Evolutionary conservation across 2,797 vertebrate species (phyloP).

Genomic region (Ara ararauna): DNA sequence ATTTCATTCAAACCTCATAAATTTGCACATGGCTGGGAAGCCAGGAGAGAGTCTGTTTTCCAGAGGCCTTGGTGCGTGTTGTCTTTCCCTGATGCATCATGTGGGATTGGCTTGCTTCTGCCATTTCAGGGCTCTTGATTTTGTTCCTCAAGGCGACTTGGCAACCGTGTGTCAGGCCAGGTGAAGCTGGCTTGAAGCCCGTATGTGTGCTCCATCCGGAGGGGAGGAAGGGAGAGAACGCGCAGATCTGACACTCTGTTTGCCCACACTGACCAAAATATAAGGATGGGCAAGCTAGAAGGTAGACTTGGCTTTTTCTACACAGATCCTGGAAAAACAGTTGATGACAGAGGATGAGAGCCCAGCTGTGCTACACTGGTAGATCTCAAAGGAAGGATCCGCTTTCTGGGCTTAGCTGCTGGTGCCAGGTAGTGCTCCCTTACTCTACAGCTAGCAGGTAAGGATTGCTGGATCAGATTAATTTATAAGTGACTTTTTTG

Average conservation of each 20-base stretch:
- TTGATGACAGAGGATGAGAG: not conserved
- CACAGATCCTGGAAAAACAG: not conserved
- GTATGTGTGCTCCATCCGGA: not conserved
- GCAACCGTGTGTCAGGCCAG: not conserved
- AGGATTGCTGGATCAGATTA: not conserved
- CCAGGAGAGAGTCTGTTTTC: slow-evolving; percentile 7
- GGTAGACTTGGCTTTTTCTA: not conserved
- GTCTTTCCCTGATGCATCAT: not conserved
- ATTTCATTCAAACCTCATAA: slow-evolving; percentile 26
- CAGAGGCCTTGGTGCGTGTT: not conserved
- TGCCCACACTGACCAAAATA: not conserved
- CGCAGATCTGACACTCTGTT: not conserved
- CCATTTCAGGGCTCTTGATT: not conserved
- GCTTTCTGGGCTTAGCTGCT: not conserved
- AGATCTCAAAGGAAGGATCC: not conserved
- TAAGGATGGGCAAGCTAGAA: not conserved
- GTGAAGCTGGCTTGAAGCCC: not conserved
- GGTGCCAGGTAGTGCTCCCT: not conserved
- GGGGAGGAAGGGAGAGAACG: not conserved
- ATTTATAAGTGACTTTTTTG: not conserved
- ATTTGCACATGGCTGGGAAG: not conserved
- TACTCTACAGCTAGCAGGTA: not conserved
- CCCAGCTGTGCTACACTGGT: not conserved
- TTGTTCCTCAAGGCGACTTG: not conserved
- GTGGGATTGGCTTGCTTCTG: not conserved